Evolutionary conservation across 1,140 invertebrate species (phyloP).

Genomic region (Limonius californicus): DNA sequence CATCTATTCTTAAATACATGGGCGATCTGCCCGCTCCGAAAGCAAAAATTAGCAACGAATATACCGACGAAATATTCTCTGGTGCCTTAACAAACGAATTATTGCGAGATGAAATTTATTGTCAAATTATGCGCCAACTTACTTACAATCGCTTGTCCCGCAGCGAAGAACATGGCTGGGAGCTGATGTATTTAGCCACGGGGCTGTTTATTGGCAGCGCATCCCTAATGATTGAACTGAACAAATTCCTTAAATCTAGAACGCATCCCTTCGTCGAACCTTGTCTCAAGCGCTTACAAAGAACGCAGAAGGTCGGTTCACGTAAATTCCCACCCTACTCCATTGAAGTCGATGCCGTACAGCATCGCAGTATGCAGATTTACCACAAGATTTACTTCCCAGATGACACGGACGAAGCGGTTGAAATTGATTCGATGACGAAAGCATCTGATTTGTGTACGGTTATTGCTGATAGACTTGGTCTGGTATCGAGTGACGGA

Average conservation of each 20-base stretch:
- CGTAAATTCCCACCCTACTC: constrained; percentile 87
- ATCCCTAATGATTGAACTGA: constrained; percentile 56
- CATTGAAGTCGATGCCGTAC: constrained; percentile 93
- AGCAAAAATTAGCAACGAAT: constrained; percentile 63
- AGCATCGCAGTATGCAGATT: constrained; percentile 89
- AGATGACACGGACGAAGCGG: constrained; percentile 84
- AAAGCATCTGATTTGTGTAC: constrained; percentile 78
- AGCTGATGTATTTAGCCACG: constrained; percentile 86
- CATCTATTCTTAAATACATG: constrained; percentile 91
- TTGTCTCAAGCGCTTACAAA: constrained; percentile 78
- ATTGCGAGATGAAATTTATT: constrained; percentile 88
- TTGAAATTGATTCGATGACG: constrained; percentile 76
- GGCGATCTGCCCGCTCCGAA: constrained; percentile 82
- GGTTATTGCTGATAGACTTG: constrained; percentile 71
- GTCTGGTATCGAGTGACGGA: constrained; percentile 73
- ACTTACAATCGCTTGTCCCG: constrained; percentile 78
- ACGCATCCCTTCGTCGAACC: constrained; percentile 75
- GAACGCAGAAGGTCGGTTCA: constrained; percentile 67
- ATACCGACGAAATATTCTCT: constrained; percentile 88
- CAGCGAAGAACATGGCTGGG: constrained; percentile 90
- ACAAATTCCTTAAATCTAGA: constrained; percentile 74
- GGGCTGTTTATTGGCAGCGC: constrained; percentile 77
- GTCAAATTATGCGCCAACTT: constrained; percentile 92
- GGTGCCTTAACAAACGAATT: constrained; percentile 72
- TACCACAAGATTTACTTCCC: constrained; percentile 93